Evolutionary conservation across 2,113 vertebrate species (phyloP).

Genomic region (Lamprotornis superbus): DNA sequence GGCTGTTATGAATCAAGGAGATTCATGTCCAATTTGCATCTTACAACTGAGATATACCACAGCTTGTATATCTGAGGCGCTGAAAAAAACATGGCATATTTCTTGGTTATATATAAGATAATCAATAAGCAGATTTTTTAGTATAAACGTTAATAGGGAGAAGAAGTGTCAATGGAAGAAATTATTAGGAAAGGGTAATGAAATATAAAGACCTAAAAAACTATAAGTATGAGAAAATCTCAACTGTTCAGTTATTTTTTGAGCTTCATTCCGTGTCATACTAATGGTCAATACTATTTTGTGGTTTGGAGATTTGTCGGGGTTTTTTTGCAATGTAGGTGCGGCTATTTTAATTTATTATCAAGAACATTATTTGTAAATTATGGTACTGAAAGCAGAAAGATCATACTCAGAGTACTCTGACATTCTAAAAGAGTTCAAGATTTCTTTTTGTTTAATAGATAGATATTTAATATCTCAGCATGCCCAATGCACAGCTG

Average conservation of each 20-base stretch:
- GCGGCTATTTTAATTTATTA: neutral
- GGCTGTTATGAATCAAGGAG: neutral
- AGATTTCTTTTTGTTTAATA: neutral
- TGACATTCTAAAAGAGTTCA: neutral
- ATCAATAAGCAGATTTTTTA: neutral
- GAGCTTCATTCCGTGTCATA: neutral
- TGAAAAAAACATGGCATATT: neutral
- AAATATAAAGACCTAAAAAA: neutral
- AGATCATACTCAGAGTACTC: neutral
- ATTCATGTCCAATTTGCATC: neutral
- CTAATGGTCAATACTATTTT: neutral
- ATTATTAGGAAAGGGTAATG: neutral
- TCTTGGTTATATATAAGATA: neutral
- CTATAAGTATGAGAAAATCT: neutral
- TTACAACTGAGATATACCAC: neutral
- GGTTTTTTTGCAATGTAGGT: fast-evolving
- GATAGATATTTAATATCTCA: neutral
- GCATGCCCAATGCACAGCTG: neutral
- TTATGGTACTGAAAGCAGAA: neutral
- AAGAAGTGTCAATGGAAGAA: neutral
- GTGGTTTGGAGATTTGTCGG: neutral
- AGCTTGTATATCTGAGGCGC: neutral
- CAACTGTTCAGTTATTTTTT: neutral
- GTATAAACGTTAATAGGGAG: neutral
- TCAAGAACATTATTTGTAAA: neutral